Percentiles rank a stretch among this genome's conserved stretches.
Conservation (phyloP, 2,113 vertebrate species). For the Chionis minor region DNA sequence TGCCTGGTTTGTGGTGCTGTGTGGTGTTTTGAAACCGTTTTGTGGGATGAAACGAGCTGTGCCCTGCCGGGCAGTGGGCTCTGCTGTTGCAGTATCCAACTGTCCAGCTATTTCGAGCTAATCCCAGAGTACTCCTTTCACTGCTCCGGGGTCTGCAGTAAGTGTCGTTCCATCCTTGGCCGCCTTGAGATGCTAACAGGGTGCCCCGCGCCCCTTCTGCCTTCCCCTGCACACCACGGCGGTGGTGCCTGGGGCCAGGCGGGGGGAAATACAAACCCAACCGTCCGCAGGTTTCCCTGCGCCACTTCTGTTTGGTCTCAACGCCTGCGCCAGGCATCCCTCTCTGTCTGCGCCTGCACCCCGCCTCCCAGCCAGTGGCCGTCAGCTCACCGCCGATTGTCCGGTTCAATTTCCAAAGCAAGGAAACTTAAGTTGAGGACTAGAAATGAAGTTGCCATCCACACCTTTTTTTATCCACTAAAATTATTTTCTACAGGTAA, state of each 20-base stretch:
- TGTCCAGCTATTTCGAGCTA: background rate
- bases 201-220: background rate
- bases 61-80: background rate
- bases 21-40: background rate
- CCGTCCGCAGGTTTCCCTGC: background rate
- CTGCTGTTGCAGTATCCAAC: background rate
- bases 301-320: background rate
- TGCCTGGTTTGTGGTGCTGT: constrained; percentile 77
- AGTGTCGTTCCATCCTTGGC: rapidly evolving
- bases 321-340: background rate
- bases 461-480: background rate
- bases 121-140: background rate
- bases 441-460: background rate
- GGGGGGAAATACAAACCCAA: background rate
- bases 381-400: background rate
- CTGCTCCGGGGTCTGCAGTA: background rate
- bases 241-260: background rate
- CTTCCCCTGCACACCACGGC: rapidly evolving
- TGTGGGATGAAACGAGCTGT: background rate
- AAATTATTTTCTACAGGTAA: background rate
- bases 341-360: background rate
- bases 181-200: rapidly evolving
- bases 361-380: background rate
- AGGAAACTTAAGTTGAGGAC: background rate
- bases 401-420: background rate